Base-by-base conservation (phyloP, 35 echinoderm and acorn worm genomes). In the Lytechinus variegatus region DNA sequence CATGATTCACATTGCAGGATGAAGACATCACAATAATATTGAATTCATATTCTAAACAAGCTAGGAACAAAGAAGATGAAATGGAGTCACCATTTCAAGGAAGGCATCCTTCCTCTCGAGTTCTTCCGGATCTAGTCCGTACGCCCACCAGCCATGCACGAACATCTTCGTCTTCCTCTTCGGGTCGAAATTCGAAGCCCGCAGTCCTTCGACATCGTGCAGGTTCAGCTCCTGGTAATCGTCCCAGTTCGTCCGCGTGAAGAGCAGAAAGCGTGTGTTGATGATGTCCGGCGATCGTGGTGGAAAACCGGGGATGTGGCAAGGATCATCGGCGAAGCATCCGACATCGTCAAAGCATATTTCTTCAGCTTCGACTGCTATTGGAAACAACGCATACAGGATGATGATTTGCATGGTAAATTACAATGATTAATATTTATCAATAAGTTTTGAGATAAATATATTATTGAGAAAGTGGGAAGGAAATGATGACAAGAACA, bases 321-420 rank as follows among this genome's bases (percentile, higher is more conserved):
- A 94, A 11, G 96, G 54, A 10, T 94, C 94, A 54, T 97, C 95
- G 86, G 89, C 94, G 86, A 96, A 97, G 92, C 97, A 97, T 1
- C 97, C 97, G 27, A 97, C 88, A 54, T 95, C 97, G 27, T 96
- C 97, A 86, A 95, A 95, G 53, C 94, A 95, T 7, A 97, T 55
- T 54, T 95, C 95, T 12, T 33, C 87, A 89, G 28, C 28, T 2
- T 19, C 27, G 27, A 19, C 87, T 89, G 61, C 16, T 13, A 6
- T 4, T 71, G 2, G 24, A 19, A 71, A 4, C 10, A 66, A 21
- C 10, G 61, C 16, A 71, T 6, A 71, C 5, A 71, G 19, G 14
- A 24, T 71, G 2, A 5, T 44, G 33, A 44, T 0, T 44, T 44
- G 33, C 2, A 44, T 2, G 33, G 33, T 44, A 2, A 44, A 44